Conservation (phyloP, 2,113 vertebrate genomes). For the Manacus vitellinus region DNA sequence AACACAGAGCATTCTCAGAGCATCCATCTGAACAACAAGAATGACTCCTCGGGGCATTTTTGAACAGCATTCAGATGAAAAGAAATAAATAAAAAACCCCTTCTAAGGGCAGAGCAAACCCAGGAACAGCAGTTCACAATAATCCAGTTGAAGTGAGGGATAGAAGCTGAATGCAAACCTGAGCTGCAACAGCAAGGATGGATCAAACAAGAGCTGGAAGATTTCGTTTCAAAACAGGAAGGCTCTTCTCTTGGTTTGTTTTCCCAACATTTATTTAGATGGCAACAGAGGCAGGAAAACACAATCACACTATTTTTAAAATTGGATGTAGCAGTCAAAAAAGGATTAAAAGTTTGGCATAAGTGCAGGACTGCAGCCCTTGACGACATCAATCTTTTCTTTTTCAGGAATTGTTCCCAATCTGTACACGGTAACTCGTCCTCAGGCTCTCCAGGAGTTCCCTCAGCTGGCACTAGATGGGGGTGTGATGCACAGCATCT, state of each 20-base stretch:
- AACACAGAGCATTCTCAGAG: background rate
- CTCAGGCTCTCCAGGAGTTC: background rate
- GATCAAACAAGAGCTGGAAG: background rate
- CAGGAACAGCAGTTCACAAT: background rate
- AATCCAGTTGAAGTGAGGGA: background rate
- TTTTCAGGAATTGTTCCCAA: background rate
- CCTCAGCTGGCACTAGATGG: constrained; percentile 8
- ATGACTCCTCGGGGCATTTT: background rate
- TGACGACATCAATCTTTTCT: background rate
- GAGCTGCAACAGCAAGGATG: background rate
- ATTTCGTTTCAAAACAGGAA: background rate
- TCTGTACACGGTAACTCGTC: background rate
- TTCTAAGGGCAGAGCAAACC: background rate
- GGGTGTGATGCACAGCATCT: background rate
- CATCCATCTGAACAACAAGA: background rate
- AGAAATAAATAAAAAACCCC: background rate
- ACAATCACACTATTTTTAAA: background rate
- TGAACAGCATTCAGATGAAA: background rate
- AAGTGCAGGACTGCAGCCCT: background rate
- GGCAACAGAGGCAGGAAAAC: background rate
- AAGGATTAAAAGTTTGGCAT: background rate
- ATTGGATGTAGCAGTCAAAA: background rate
- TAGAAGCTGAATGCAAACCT: background rate
- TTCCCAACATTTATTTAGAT: background rate
- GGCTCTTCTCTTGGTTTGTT: background rate